Percentiles rank a stretch among this genome's conserved stretches.
Evolutionary conservation across 2,113 vertebrate species (phyloP).

Genomic region (Gorilla gorilla): DNA sequence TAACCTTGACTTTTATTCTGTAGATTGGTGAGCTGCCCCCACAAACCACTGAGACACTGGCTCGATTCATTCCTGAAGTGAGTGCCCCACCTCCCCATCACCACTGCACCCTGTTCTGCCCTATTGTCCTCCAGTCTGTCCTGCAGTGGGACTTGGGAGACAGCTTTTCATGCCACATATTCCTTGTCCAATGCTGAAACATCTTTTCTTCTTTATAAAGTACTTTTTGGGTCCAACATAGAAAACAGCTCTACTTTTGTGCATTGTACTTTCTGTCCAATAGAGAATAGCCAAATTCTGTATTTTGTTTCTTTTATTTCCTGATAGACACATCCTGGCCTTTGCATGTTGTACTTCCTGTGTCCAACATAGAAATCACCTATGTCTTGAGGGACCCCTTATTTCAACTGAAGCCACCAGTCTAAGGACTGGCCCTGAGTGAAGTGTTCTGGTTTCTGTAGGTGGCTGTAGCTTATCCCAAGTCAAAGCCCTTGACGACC

Average conservation of each 20-base stretch:
- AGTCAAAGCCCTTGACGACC: slow-evolving; percentile 49
- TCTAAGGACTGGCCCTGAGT: background rate
- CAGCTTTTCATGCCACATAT: background rate
- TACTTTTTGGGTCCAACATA: background rate
- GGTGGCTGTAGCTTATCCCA: slow-evolving; percentile 61
- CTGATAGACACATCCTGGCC: background rate
- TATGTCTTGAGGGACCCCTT: background rate
- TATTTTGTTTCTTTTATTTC: background rate
- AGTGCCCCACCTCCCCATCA: background rate
- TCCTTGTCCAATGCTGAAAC: background rate
- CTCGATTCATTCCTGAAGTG: slow-evolving; percentile 69
- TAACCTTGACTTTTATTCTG: background rate
- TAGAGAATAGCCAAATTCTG: background rate
- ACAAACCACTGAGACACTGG: slow-evolving; percentile 31
- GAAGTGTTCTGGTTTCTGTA: background rate
- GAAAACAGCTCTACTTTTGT: background rate
- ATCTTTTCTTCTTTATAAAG: background rate
- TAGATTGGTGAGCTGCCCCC: slow-evolving; percentile 64
- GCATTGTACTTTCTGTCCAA: background rate
- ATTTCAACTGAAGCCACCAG: background rate
- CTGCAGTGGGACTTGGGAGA: background rate
- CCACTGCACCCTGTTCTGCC: background rate
- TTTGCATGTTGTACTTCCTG: background rate
- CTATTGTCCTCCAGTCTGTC: background rate
- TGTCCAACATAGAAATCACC: background rate